Conservation (phyloP, 2,113 vertebrate species). For the Rhea pennata region DNA sequence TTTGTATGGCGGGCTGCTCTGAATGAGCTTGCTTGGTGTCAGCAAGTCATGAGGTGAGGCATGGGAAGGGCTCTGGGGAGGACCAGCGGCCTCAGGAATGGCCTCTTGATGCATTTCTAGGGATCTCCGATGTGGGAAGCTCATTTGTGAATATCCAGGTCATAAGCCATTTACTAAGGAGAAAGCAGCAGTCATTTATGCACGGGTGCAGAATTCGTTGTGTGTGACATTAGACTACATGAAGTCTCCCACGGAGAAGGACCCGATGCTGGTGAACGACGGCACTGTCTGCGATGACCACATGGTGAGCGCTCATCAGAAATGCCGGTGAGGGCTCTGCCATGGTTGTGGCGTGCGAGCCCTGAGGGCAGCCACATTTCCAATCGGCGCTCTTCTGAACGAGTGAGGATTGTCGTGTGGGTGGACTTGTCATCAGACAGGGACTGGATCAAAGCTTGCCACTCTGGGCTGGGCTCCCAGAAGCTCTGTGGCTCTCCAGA, state of each 20-base stretch:
- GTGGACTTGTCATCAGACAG: neutral
- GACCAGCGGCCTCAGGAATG: too few species aligned
- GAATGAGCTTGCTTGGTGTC: neutral
- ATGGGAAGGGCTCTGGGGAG: too few species aligned
- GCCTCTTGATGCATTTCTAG: neutral
- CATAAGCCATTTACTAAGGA: neutral
- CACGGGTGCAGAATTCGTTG: neutral
- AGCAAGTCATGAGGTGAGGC: neutral
- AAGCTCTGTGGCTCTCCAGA: neutral
- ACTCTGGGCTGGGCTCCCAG: neutral
- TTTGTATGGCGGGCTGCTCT: fast-evolving
- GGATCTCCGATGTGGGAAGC: constrained; percentile 22
- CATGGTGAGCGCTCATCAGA: neutral
- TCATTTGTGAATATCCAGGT: neutral
- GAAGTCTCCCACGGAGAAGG: neutral
- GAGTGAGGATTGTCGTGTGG: too few species aligned
- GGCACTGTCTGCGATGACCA: neutral
- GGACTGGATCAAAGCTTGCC: neutral
- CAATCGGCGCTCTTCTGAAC: neutral
- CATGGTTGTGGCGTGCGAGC: too few species aligned
- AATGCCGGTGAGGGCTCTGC: neutral
- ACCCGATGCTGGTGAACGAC: constrained; percentile 16
- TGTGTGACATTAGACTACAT: constrained; percentile 27
- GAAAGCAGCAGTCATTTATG: neutral
- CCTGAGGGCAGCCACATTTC: neutral